phyloP scores from a whole-genome alignment of 2,797 vertebrate species.

The Lithobates pipiens region DNA sequence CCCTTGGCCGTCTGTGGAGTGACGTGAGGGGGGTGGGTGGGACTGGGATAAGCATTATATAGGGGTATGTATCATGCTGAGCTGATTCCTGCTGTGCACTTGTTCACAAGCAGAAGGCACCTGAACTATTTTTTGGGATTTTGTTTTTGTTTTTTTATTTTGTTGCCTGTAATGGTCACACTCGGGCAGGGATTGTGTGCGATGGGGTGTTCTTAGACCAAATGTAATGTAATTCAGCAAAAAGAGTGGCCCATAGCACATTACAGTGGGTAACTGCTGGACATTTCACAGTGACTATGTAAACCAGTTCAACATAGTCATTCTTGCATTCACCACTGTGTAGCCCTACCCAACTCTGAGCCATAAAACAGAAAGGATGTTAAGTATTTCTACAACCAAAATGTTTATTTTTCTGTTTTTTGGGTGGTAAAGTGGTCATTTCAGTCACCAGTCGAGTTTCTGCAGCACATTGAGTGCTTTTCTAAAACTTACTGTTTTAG shows the following conservation, averaged over 20 bases:
- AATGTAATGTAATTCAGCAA: constrained; percentile 22
- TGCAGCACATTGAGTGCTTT: neutral
- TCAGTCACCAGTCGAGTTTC: neutral
- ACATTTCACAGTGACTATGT: constrained; percentile 8
- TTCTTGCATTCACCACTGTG: neutral
- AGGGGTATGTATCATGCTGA: constrained; percentile 84
- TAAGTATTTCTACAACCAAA: neutral
- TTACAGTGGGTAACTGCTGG: constrained; percentile 17
- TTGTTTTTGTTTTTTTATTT: constrained; percentile 16
- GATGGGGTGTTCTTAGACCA: constrained; percentile 44
- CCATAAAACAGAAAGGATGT: neutral
- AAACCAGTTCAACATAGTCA: constrained; percentile 8
- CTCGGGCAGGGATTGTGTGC: constrained; percentile 57
- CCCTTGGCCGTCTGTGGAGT: constrained; percentile 88
- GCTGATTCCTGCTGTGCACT: constrained; percentile 99
- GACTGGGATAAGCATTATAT: constrained; percentile 72
- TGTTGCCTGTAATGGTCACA: constrained; percentile 54
- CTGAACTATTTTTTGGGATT: constrained; percentile 57
- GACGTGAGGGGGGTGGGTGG: constrained; percentile 72
- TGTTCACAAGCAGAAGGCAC: constrained; percentile 71
- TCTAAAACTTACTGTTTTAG: neutral
- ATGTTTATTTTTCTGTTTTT: no score
- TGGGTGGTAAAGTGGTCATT: neutral
- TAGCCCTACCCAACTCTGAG: neutral
- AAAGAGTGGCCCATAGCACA: constrained; percentile 29